Conservation (phyloP, 2,888 invertebrate species). For the Mimumesa dahlbomi region DNA sequence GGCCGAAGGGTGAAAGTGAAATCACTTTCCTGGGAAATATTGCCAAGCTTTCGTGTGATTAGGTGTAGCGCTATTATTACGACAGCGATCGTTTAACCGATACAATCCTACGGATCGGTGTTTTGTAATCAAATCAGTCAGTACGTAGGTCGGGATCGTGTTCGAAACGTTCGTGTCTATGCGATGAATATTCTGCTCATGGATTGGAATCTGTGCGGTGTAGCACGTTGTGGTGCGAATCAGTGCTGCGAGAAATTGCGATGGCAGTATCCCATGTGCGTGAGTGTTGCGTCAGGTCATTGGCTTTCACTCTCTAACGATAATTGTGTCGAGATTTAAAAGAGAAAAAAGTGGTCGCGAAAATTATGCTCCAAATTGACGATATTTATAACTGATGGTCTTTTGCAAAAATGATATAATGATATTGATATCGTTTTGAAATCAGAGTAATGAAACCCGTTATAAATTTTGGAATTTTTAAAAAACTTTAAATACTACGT, state of each 20-base stretch:
- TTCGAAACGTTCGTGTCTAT: conserved; percentile 34
- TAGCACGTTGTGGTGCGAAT: conserved; percentile 40
- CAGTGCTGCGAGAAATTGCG: conserved; percentile 53
- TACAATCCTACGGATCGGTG: conserved; percentile 26
- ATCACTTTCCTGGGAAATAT: neutral
- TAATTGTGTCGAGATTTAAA: conserved; percentile 30
- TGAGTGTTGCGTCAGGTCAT: conserved; percentile 61
- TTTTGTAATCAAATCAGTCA: conserved; percentile 49
- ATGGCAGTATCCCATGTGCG: conserved; percentile 50
- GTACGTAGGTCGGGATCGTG: conserved; percentile 45
- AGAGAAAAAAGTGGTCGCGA: conserved; percentile 29
- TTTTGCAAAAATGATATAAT: neutral
- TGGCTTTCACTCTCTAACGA: conserved; percentile 63
- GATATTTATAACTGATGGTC: neutral
- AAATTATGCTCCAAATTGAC: conserved; percentile 20
- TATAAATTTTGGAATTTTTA: no score
- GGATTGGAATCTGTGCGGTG: conserved; percentile 39
- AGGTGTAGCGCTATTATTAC: conserved; percentile 22
- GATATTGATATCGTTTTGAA: neutral
- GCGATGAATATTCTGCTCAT: conserved; percentile 39
- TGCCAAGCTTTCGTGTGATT: conserved; percentile 3
- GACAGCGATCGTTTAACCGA: conserved; percentile 32
- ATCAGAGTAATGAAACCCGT: neutral
- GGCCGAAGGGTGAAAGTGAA: no score
- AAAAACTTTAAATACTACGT: no score